Percentiles rank a stretch among this genome's conserved stretches.
Evolutionary conservation across 1,140 invertebrate species (phyloP).

Genomic region (Frieseomelitta varia): DNA sequence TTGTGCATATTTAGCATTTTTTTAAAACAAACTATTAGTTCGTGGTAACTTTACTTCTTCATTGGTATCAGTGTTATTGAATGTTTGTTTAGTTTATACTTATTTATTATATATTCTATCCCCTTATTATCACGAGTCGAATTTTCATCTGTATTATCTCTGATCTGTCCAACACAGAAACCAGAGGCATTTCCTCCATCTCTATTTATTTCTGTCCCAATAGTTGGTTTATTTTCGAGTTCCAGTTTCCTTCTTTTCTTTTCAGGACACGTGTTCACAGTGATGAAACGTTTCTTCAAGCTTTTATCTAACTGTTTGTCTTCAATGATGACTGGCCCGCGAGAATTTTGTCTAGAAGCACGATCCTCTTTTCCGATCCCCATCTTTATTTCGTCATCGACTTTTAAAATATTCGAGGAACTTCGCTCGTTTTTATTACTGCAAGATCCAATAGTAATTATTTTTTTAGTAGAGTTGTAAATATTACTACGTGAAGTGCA

Average conservation of each 20-base stretch:
- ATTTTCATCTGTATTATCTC: neutral
- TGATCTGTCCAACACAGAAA: neutral
- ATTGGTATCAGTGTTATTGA: neutral
- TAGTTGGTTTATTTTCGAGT: conserved; percentile 1
- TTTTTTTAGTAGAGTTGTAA: neutral
- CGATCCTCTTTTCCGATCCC: no score
- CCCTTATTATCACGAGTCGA: no score
- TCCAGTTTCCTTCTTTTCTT: conserved; percentile 5
- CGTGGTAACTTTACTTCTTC: neutral
- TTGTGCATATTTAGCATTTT: neutral
- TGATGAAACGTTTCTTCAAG: neutral
- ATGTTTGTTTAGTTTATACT: neutral
- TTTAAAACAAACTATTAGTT: neutral
- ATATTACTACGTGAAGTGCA: neutral
- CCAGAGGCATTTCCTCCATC: neutral
- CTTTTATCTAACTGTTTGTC: neutral
- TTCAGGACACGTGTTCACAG: neutral
- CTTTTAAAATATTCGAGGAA: neutral
- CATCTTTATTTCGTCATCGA: neutral
- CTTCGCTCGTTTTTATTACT: no score
- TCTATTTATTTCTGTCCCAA: neutral
- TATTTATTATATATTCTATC: conserved; percentile 14
- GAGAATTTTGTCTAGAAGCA: neutral
- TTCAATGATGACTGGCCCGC: no score
- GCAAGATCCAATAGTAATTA: neutral